These are phyloP conservation scores for Toxostoma redivivum DNA, from an alignment of 2,113 vertebrate genomes.

Conservation along the genomic window DNA sequence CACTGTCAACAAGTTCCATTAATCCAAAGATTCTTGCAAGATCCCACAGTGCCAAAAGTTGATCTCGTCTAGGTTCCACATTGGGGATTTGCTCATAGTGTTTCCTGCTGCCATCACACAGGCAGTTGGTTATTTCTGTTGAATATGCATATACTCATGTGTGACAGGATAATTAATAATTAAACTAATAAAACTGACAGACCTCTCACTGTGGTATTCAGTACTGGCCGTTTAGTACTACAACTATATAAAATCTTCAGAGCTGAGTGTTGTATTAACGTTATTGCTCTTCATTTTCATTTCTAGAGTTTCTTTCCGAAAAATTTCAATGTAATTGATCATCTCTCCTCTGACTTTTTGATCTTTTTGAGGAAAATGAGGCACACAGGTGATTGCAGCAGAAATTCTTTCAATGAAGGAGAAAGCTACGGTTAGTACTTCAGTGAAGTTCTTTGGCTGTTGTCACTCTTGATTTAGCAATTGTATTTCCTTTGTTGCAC, in stretches of 20 bases:
- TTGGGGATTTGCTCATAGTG: rapidly evolving
- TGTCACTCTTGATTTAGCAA: background rate
- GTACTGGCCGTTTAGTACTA: background rate
- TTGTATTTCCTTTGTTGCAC: background rate
- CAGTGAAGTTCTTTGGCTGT: background rate
- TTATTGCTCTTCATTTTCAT: background rate
- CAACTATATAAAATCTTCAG: background rate
- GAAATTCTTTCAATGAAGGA: background rate
- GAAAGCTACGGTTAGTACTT: background rate
- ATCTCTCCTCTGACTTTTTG: background rate
- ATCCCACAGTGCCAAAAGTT: background rate
- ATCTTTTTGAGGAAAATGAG: background rate
- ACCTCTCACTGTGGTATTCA: rapidly evolving
- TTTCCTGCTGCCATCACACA: rapidly evolving
- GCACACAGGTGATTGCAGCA: rapidly evolving
- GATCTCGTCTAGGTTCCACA: rapidly evolving
- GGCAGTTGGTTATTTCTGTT: background rate
- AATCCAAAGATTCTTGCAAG: background rate
- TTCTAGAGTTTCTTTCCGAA: background rate
- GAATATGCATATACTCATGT: background rate
- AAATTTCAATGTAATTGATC: background rate
- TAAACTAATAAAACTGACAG: background rate
- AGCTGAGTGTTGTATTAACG: background rate
- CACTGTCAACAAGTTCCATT: background rate
- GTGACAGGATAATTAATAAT: background rate